phyloP scores from a whole-genome alignment of 1,140 invertebrate genomes.

The Drosophila setifemur region DNA sequence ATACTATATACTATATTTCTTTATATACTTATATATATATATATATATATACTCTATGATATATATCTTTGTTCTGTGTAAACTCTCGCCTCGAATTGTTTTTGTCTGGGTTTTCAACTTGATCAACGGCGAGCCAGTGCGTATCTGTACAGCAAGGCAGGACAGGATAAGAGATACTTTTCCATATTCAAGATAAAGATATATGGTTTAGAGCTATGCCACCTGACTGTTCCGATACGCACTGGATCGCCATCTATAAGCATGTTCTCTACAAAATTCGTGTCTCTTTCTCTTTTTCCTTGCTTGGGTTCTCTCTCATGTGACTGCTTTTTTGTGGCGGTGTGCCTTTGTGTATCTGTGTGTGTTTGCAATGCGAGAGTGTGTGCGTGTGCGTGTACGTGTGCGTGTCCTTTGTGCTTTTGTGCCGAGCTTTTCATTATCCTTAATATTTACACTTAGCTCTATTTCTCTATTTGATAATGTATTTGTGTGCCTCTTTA shows the following conservation, averaged over 20 bases:
- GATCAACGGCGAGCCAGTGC: slow-evolving; percentile 13
- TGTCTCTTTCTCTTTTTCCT: slow-evolving; percentile 28
- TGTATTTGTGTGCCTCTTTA: slow-evolving; percentile 60
- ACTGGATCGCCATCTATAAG: slow-evolving; percentile 5
- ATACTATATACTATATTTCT: neutral
- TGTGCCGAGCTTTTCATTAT: slow-evolving; percentile 37
- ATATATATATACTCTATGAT: slow-evolving; percentile 35
- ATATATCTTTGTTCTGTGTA: slow-evolving; percentile 49
- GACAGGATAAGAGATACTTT: neutral
- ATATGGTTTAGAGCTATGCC: too few species aligned
- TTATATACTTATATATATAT: slow-evolving; percentile 14
- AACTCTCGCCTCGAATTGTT: slow-evolving; percentile 48
- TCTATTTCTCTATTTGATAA: slow-evolving; percentile 52
- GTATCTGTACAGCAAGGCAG: neutral
- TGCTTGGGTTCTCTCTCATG: slow-evolving; percentile 42
- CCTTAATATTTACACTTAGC: slow-evolving; percentile 32
- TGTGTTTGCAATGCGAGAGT: slow-evolving; percentile 2
- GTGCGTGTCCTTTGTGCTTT: slow-evolving; percentile 26
- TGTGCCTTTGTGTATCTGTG: slow-evolving; percentile 27
- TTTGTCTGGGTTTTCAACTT: slow-evolving; percentile 43
- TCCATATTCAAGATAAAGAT: neutral
- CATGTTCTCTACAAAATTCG: slow-evolving; percentile 32
- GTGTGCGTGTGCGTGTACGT: slow-evolving; percentile 29
- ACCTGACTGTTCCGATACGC: neutral
- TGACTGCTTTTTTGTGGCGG: slow-evolving; percentile 41